Conservation (phyloP, 2,797 vertebrate species). For the Rhincodon typus region DNA sequence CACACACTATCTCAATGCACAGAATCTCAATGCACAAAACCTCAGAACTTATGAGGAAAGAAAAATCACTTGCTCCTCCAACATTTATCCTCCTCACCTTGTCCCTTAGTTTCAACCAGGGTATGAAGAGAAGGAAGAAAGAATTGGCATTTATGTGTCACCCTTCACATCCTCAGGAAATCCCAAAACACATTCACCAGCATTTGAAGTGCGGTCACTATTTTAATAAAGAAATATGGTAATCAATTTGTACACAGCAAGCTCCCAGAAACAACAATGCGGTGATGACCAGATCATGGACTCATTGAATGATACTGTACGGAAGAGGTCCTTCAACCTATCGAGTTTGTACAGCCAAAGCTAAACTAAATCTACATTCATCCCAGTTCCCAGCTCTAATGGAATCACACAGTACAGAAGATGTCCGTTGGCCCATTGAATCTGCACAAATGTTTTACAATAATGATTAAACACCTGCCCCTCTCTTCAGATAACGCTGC, state of each 20-base stretch:
- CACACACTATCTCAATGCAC: not conserved
- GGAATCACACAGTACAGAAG: too few relatives aligned
- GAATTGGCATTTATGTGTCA: not conserved
- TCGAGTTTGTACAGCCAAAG: too few relatives aligned
- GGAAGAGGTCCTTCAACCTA: too few relatives aligned
- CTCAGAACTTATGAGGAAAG: not conserved
- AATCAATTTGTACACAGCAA: not conserved
- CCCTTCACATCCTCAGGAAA: not conserved
- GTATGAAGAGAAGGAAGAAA: not conserved
- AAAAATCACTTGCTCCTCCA: not conserved
- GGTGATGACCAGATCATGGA: not conserved
- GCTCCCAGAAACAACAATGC: not conserved
- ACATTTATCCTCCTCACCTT: not conserved
- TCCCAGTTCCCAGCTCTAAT: too few relatives aligned
- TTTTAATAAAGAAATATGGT: not conserved
- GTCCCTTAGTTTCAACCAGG: not conserved
- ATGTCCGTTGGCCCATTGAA: too few relatives aligned
- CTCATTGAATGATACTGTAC: too few relatives aligned
- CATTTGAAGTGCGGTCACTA: not conserved
- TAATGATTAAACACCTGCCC: not conserved
- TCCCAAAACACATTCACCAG: not conserved
- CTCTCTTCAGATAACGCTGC: not conserved
- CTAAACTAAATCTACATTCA: too few relatives aligned
- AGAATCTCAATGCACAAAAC: not conserved
- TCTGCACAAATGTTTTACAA: not conserved